A percentile compares a stretch with the other conserved stretches of the same genome.
Conservation (phyloP, 2,797 vertebrate genomes). For the Pelodytes ibericus region DNA sequence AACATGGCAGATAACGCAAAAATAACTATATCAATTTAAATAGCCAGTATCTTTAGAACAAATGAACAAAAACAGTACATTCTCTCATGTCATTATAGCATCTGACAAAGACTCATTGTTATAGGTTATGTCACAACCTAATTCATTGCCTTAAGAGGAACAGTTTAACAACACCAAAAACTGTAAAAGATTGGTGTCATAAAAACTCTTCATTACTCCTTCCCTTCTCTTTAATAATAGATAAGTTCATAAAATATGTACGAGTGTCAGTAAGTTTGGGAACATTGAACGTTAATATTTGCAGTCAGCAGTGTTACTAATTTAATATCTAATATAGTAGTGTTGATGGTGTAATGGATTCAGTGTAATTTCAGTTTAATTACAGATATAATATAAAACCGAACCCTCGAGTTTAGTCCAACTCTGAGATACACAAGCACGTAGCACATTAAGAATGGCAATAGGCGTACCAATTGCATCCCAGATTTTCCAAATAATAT, state of each 20-base stretch:
- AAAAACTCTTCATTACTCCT: conserved; percentile 31
- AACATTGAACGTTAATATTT: conserved; percentile 46
- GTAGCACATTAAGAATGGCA: conserved; percentile 21
- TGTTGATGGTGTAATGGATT: conserved; percentile 18
- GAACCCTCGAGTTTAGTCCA: not conserved
- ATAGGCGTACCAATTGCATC: not conserved
- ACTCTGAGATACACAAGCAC: conserved; percentile 7
- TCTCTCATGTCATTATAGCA: not conserved
- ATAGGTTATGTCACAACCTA: not conserved
- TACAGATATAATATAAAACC: conserved; percentile 38
- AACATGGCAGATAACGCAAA: too few relatives aligned
- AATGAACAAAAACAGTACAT: too few relatives aligned
- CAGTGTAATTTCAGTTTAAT: conserved; percentile 41
- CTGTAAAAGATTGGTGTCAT: conserved; percentile 25
- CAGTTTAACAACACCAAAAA: conserved; percentile 20
- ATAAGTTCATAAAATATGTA: conserved; percentile 46
- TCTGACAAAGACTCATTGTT: not conserved
- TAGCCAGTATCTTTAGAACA: too few relatives aligned
- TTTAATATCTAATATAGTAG: conserved; percentile 31
- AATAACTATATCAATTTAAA: too few relatives aligned
- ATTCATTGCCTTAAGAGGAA: conserved; percentile 14
- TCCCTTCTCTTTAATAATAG: conserved; percentile 34
- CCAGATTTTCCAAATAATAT: not conserved
- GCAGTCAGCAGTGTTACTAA: conserved; percentile 10
- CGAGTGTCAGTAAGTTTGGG: conserved; percentile 31